Base-by-base conservation (phyloP, 92 coral and sea anemone species). In the Bergia puertoricense region DNA sequence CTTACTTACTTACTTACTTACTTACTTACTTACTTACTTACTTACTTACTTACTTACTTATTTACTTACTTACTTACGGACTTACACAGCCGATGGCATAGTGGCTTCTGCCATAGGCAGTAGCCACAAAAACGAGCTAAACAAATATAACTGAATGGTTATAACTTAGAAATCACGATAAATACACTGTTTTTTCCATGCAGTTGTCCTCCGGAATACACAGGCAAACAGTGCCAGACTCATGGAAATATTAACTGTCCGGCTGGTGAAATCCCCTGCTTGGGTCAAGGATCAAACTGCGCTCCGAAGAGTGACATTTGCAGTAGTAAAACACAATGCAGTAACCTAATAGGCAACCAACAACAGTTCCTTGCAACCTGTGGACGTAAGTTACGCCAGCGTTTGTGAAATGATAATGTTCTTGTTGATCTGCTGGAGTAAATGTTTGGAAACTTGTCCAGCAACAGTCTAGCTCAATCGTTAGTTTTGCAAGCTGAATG, bases 61-160 rank as follows among this genome's bases (percentile, higher is more conserved):
- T n/a, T n/a, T n/a, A n/a, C n/a, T n/a, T n/a, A n/a, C n/a, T n/a
- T n/a, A n/a, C n/a, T n/a, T n/a, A n/a, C n/a, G n/a, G n/a, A n/a
- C n/a, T n/a, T n/a, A n/a, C n/a, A n/a, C n/a, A n/a, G n/a, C n/a
- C n/a, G n/a, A n/a, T n/a, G n/a, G n/a, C n/a, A n/a, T n/a, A n/a
- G n/a, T n/a, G n/a, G n/a, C n/a, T n/a, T n/a, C n/a, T n/a, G n/a
- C n/a, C n/a, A n/a, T n/a, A n/a, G n/a, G n/a, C n/a, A n/a, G n/a
- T n/a, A n/a, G n/a, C n/a, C n/a, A n/a, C 8, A 48, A 91, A 66
- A 85, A 77, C 4, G 77, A 88, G n/a, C 92, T 82, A 23, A 50
- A 74, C 65, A 81, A 84, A 48, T n/a, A n/a, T n/a, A 30, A 76
- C 82, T 54, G 93, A 81, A 72, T 54, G 41, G 38, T 77, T 44